A percentile compares a stretch with the other conserved stretches of the same genome.
These are phyloP conservation scores for Prorops nasuta DNA, from an alignment of 1,140 invertebrate species.

Conservation along the genomic window DNA sequence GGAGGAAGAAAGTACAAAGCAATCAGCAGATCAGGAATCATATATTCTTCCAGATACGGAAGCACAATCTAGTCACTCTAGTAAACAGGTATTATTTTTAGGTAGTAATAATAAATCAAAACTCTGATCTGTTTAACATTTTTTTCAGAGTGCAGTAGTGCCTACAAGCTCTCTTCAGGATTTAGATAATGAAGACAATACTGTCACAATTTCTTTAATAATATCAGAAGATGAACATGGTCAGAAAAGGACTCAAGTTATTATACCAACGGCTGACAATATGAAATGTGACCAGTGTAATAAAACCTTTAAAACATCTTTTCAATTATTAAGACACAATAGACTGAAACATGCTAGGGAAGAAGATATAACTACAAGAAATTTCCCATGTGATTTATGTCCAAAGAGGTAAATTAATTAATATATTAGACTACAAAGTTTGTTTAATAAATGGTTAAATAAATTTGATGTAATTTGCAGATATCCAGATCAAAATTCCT, in stretches of 20 bases:
- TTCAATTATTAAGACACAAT: conserved; percentile 51
- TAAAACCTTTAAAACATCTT: conserved; percentile 51
- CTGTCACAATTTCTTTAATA: conserved; percentile 52
- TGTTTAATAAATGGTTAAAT: conserved; percentile 4
- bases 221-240: conserved; percentile 55
- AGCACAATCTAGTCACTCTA: conserved; percentile 12
- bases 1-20: conserved; percentile 23
- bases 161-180: conserved; percentile 24
- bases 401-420: conserved; percentile 43
- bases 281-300: conserved; percentile 51
- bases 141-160: conserved; percentile 11
- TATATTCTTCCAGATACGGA: conserved; percentile 40
- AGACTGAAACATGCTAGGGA: conserved; percentile 52
- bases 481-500: conserved; percentile 52
- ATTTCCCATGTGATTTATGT: conserved; percentile 54
- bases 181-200: conserved; percentile 49
- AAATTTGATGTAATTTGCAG: conserved; percentile 22
- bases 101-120: too few species aligned
- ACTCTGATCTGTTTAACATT: neutral
- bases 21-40: conserved; percentile 31
- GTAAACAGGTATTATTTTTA: conserved; percentile 35
- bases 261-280: conserved; percentile 52
- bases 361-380: conserved; percentile 53
- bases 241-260: conserved; percentile 53
- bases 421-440: conserved; percentile 1